phyloP scores from a whole-genome alignment of 1,140 invertebrate genomes.

The Trachelipus rathkii region DNA sequence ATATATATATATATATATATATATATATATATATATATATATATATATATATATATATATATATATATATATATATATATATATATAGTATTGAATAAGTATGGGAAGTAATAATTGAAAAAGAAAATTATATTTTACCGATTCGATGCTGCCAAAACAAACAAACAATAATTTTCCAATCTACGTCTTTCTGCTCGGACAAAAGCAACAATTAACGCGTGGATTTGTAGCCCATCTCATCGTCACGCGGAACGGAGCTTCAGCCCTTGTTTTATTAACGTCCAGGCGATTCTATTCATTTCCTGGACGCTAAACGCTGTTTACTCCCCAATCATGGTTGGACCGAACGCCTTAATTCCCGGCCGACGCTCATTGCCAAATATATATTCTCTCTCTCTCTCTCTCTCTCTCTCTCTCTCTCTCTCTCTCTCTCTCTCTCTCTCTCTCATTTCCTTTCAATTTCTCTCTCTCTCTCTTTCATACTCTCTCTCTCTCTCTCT shows the following conservation, averaged over 20 bases:
- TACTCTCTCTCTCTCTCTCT: too few species aligned
- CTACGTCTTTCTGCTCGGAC: not conserved
- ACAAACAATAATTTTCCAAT: not conserved
- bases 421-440: too few species aligned
- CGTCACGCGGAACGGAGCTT: not conserved
- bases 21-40: not conserved
- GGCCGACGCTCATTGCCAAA: not conserved
- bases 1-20: too few species aligned
- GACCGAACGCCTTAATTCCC: not conserved
- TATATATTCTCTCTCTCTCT: not conserved
- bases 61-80: not conserved
- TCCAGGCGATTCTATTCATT: not conserved
- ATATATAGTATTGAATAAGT: not conserved
- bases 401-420: too few species aligned
- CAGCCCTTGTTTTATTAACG: conserved; percentile 4
- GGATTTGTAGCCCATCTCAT: not conserved
- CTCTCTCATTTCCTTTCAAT: too few species aligned
- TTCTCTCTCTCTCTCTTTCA: too few species aligned
- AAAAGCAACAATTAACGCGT: not conserved
- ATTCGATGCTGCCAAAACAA: conserved; percentile 3
- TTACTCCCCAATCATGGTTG: conserved; percentile 1
- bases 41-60: not conserved
- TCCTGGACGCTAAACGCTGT: conserved; percentile 10
- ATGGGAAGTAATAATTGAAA: not conserved
- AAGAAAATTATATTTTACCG: not conserved